Conservation (phyloP, 1,140 invertebrate genomes). For the Caenorhabditis remanei region DNA sequence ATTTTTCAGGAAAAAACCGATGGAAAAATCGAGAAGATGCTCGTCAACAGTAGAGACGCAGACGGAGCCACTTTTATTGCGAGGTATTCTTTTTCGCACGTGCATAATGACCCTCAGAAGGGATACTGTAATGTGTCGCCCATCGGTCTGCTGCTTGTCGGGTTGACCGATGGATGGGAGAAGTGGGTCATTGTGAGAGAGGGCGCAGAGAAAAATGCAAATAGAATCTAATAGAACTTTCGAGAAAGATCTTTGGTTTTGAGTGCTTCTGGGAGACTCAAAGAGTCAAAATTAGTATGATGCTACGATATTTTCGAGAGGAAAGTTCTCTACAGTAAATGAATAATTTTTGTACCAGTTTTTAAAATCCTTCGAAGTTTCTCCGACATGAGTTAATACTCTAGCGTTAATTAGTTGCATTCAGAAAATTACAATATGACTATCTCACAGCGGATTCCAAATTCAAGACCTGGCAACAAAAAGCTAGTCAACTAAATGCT, state of each 20-base stretch:
- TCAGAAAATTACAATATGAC: no score
- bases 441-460: background rate
- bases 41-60: conserved; percentile 11
- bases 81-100: background rate
- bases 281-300: background rate
- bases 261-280: background rate
- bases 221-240: conserved; percentile 13
- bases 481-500: background rate
- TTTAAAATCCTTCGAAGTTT: no score
- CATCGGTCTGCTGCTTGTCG: conserved; percentile 38
- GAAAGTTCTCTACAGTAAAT: no score
- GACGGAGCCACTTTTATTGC: conserved; percentile 23
- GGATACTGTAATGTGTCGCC: conserved; percentile 47
- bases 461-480: background rate
- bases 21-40: conserved; percentile 17
- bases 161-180: background rate
- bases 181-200: conserved; percentile 22
- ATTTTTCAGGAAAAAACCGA: background rate
- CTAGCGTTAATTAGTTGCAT: no score
- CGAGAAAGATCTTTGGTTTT: conserved; percentile 36
- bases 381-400: no score
- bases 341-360: no score
- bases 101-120: background rate
- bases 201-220: conserved; percentile 10
- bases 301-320: background rate